phyloP scores from a whole-genome alignment of 2,113 vertebrate species.

The Chaetodon trifascialis region DNA sequence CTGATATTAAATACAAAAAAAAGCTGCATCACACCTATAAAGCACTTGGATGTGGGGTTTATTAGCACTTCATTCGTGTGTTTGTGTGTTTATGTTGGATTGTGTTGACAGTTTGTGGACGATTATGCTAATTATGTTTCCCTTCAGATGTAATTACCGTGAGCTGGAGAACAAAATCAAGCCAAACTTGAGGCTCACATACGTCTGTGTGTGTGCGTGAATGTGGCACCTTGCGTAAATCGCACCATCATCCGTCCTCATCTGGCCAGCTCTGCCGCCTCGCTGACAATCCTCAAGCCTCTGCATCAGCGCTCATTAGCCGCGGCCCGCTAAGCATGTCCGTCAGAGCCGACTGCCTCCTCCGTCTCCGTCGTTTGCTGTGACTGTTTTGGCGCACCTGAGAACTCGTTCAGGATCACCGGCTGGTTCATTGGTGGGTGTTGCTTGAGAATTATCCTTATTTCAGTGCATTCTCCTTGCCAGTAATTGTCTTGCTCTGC shows the following conservation, averaged over 20 bases:
- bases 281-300: not conserved
- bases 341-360: conserved; percentile 20
- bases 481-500: conserved; percentile 41
- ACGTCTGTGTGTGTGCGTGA: not conserved
- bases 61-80: not conserved
- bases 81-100: not conserved
- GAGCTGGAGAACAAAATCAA: not conserved
- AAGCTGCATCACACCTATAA: not conserved
- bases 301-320: conserved; percentile 46
- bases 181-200: not conserved
- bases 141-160: not conserved
- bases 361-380: conserved; percentile 8
- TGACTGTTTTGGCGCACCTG: conserved; percentile 4
- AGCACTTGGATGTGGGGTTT: not conserved
- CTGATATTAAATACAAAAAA: conserved; percentile 6
- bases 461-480: conserved; percentile 31
- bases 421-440: conserved; percentile 2
- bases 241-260: not conserved
- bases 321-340: conserved; percentile 37
- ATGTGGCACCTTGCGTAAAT: not conserved
- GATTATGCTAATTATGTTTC: not conserved
- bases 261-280: conserved; percentile 10
- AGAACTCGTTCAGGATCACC: conserved; percentile 40
- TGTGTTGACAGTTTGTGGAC: not conserved
- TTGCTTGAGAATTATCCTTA: conserved; percentile 37